Percentiles rank a stretch among this genome's conserved stretches.
Evolutionary conservation across 2,797 vertebrate species (phyloP).

Genomic region (Pteronotus mesoamericanus): DNA sequence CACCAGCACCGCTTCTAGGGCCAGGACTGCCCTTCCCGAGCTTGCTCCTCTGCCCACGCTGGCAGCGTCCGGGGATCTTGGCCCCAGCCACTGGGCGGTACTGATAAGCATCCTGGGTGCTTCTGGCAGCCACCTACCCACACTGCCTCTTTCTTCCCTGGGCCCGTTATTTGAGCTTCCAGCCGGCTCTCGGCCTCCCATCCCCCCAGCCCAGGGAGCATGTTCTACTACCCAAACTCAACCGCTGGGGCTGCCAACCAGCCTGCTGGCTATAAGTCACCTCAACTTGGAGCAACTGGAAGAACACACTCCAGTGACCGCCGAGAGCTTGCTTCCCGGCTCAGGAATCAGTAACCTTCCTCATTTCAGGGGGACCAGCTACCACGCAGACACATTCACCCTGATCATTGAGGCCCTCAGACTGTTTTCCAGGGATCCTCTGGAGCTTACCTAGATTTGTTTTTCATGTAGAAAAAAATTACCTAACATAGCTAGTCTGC

Average conservation of each 20-base stretch:
- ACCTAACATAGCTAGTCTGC: slow-evolving; percentile 74
- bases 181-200: neutral
- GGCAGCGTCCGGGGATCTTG: neutral
- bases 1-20: neutral
- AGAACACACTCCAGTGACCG: neutral
- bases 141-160: neutral
- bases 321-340: slow-evolving; percentile 10
- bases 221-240: neutral
- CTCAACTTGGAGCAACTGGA: neutral
- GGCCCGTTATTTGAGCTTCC: slow-evolving; percentile 19
- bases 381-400: neutral
- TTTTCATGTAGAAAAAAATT: slow-evolving; percentile 72
- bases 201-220: neutral
- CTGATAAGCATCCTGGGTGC: neutral
- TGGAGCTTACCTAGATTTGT: slow-evolving; percentile 65
- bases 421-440: slow-evolving; percentile 54
- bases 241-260: neutral
- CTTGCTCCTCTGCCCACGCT: neutral
- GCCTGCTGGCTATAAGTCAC: slow-evolving; percentile 23
- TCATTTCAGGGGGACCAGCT: slow-evolving; percentile 38
- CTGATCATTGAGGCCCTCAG: slow-evolving; percentile 41
- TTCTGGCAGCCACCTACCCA: neutral
- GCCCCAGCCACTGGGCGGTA: neutral
- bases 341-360: slow-evolving; percentile 53
- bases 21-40: neutral